Percentiles rank a stretch among this genome's conserved stretches.
These are phyloP conservation scores for Cyprinodon diabolis DNA, from an alignment of 2,797 vertebrate species.

Conservation along the genomic window DNA sequence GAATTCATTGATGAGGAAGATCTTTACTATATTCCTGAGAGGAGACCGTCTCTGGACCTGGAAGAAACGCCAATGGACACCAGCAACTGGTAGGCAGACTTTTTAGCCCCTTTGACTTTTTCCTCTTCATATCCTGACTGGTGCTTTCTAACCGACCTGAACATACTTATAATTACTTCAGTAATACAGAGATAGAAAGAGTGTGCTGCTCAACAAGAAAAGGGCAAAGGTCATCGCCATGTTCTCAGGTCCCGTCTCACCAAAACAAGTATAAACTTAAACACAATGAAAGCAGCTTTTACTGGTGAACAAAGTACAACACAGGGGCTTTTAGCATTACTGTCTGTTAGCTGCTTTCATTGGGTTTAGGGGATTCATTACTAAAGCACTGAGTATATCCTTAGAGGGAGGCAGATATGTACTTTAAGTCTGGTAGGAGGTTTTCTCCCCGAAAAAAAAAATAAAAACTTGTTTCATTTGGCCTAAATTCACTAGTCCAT, in stretches of 20 bases:
- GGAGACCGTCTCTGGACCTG: slow-evolving; percentile 67
- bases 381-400: not conserved
- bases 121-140: not conserved
- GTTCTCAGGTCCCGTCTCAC: not conserved
- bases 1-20: slow-evolving; percentile 43
- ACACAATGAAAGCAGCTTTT: not conserved
- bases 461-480: too few relatives aligned
- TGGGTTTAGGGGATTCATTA: too few relatives aligned
- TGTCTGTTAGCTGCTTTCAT: not conserved
- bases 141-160: not conserved
- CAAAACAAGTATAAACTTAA: not conserved
- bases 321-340: not conserved
- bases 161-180: not conserved
- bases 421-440: too few relatives aligned
- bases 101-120: not conserved
- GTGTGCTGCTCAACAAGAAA: not conserved
- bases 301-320: not conserved
- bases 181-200: not conserved
- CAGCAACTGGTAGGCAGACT: slow-evolving; percentile 41
- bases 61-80: slow-evolving; percentile 57
- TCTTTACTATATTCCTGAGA: slow-evolving; percentile 63
- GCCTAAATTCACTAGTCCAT: too few relatives aligned
- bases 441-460: too few relatives aligned
- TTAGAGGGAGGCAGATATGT: not conserved
- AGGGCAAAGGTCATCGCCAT: slow-evolving; percentile 1